Conservation (phyloP, 2,797 vertebrate species). For the Florisuga fusca region DNA sequence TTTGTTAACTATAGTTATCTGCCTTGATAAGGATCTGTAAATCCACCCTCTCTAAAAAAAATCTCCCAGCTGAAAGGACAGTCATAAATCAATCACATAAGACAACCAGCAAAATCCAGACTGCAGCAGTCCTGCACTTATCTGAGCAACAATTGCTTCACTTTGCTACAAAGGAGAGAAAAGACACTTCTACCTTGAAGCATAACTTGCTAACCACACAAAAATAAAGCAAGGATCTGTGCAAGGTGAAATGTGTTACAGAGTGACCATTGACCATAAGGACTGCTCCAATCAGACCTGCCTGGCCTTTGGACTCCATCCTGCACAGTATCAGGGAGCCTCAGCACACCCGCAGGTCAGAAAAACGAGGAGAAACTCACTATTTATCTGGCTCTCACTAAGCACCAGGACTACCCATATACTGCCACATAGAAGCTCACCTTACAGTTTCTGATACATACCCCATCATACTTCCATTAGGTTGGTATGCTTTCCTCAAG, state of each 20-base stretch:
- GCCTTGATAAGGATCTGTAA: not conserved
- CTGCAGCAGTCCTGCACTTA: not conserved
- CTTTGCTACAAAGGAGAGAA: not conserved
- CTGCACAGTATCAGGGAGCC: not conserved
- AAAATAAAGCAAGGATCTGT: not conserved
- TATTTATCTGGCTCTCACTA: not conserved
- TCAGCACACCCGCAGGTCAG: not conserved
- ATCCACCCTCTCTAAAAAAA: not conserved
- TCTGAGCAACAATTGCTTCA: not conserved
- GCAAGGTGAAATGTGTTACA: not conserved
- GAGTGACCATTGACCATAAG: not conserved
- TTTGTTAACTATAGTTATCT: not conserved
- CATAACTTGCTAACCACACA: accelerated
- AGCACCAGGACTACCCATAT: not conserved
- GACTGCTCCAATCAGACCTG: not conserved
- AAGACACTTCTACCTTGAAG: accelerated
- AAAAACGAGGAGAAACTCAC: not conserved
- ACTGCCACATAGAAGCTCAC: not conserved
- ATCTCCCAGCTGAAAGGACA: not conserved
- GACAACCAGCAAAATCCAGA: not conserved
- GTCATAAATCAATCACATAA: accelerated
- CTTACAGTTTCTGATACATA: not conserved
- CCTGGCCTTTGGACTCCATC: not conserved
- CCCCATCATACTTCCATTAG: not conserved
- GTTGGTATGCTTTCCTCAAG: not conserved